Conservation (phyloP, 2,797 vertebrate genomes). For the Tympanoctomys barrerae region DNA sequence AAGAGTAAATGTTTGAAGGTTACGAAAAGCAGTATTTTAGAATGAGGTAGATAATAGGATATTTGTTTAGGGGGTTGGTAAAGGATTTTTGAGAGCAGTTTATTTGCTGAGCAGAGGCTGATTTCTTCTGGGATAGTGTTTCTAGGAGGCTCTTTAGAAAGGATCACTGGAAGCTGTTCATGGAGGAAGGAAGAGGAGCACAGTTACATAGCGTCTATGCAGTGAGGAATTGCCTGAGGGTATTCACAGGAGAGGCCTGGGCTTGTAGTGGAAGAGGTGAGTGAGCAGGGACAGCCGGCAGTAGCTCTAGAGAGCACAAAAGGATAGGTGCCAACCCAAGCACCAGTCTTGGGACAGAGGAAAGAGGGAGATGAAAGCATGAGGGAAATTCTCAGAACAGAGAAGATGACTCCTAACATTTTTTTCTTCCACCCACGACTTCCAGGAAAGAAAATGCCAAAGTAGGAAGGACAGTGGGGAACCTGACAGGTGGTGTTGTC, state of each 20-base stretch:
- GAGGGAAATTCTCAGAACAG: not conserved
- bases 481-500: not conserved
- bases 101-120: constrained; percentile 50
- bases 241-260: rapidly evolving
- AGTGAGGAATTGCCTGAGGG: not conserved
- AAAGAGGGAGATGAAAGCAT: not conserved
- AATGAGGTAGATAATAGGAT: constrained; percentile 37
- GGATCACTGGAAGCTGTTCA: not conserved
- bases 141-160: not conserved
- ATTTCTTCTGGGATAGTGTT: constrained; percentile 9
- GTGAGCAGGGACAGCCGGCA: not conserved
- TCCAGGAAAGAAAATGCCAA: constrained; percentile 24
- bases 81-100: constrained; percentile 63
- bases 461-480: not conserved
- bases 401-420: not conserved
- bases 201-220: not conserved
- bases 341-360: too few relatives aligned
- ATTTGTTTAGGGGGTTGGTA: constrained; percentile 44
- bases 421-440: not conserved
- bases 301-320: not conserved
- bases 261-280: not conserved
- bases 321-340: not conserved
- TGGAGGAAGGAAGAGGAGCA: not conserved
- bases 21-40: constrained; percentile 78
- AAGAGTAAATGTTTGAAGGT: constrained; percentile 59